Percentiles rank a stretch among this genome's conserved stretches.
phyloP scores from a whole-genome alignment of 2,113 vertebrate species.

The Lota lota region DNA sequence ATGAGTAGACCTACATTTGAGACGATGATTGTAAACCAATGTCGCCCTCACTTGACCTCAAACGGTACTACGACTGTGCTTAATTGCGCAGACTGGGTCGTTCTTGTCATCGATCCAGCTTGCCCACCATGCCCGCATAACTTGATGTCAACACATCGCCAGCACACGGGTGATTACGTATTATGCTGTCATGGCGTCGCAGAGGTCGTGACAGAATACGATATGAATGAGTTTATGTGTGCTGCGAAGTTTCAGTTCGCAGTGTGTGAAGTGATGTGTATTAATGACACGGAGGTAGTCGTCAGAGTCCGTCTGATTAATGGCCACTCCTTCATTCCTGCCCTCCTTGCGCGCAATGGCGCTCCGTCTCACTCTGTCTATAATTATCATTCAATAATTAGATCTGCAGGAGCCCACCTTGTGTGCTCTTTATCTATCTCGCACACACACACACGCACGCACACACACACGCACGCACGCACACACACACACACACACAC shows the following conservation, averaged over 20 bases:
- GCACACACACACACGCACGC: too few relatives aligned
- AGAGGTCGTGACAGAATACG: background rate
- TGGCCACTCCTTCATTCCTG: constrained; percentile 58
- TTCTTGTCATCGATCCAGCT: background rate
- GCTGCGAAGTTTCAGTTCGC: constrained; percentile 35
- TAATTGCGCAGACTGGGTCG: background rate
- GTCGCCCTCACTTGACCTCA: constrained; percentile 42
- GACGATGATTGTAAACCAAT: constrained; percentile 29
- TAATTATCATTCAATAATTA: constrained; percentile 71
- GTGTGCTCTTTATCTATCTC: background rate
- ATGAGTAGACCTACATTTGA: background rate
- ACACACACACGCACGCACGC: too few relatives aligned
- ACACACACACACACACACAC: too few relatives aligned
- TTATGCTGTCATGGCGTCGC: too few relatives aligned
- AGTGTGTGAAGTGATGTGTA: constrained; percentile 44
- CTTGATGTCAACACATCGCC: constrained; percentile 19
- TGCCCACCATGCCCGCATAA: background rate
- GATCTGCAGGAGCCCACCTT: constrained; percentile 33
- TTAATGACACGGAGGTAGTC: constrained; percentile 58
- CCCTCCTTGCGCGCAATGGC: constrained; percentile 61
- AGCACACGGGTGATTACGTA: too few relatives aligned
- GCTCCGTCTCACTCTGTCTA: constrained; percentile 58
- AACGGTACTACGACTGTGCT: constrained; percentile 36
- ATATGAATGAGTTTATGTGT: constrained; percentile 6
- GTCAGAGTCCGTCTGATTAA: constrained; percentile 69